Conservation (phyloP, 35 echinoderm and acorn worm genomes). For the Ptychodera flava region DNA sequence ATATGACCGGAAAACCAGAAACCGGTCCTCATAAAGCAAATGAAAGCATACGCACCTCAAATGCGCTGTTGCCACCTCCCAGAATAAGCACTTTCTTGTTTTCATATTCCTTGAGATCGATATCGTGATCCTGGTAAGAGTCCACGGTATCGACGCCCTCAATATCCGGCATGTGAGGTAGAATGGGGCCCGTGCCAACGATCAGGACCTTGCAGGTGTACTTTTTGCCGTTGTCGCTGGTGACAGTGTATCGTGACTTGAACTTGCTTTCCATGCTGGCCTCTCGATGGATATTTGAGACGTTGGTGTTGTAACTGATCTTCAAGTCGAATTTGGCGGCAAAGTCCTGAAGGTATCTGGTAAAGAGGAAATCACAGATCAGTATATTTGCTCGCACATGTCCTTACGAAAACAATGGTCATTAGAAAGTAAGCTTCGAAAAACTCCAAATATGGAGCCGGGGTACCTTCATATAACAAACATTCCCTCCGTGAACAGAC, state of each 20-base stretch:
- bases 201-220: background rate
- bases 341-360: background rate
- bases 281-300: background rate
- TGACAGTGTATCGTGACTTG: background rate
- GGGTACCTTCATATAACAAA: no score
- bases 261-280: background rate
- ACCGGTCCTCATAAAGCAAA: no score
- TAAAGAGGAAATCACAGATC: no score
- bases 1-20: no score
- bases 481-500: no score
- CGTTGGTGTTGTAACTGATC: background rate
- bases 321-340: background rate
- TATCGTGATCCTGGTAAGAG: background rate
- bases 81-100: background rate
- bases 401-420: no score
- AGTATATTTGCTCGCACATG: no score
- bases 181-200: background rate
- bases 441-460: no score
- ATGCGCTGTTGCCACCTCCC: background rate
- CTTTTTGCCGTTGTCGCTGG: background rate
- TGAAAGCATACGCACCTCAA: background rate
- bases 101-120: background rate
- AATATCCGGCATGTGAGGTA: background rate
- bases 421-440: no score
- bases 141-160: background rate